Conservation (phyloP, 2,797 vertebrate genomes). For the Smutsia temminckii region DNA sequence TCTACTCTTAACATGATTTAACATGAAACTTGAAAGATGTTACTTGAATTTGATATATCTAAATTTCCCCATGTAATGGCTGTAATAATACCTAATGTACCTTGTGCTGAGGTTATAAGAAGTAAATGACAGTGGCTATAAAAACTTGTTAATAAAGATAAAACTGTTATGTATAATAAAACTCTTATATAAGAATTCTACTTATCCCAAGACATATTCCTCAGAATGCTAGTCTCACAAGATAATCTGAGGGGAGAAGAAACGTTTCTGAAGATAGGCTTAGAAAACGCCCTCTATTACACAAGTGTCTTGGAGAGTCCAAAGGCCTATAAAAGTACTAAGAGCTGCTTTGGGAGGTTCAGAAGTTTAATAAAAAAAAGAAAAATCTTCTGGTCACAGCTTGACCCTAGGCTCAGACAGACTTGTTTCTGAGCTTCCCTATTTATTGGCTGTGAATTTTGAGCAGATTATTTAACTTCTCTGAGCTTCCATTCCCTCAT, state of each 20-base stretch:
- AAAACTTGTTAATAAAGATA: constrained; percentile 67
- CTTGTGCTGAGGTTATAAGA: constrained; percentile 54
- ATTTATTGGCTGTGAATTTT: background rate
- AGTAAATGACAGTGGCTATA: constrained; percentile 54
- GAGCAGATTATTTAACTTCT: background rate
- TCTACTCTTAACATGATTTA: constrained; percentile 30
- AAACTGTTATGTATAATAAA: constrained; percentile 55
- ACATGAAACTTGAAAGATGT: constrained; percentile 49
- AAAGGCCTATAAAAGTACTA: constrained; percentile 11
- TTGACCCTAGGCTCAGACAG: background rate
- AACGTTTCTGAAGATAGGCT: constrained; percentile 24
- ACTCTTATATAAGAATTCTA: background rate
- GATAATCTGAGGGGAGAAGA: background rate
- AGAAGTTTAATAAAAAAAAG: background rate
- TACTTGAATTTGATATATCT: constrained; percentile 46
- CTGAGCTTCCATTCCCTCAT: background rate
- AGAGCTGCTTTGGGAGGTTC: background rate
- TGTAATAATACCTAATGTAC: constrained; percentile 68
- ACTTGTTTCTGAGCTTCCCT: background rate
- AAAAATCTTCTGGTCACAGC: background rate
- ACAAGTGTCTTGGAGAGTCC: constrained; percentile 14
- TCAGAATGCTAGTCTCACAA: background rate
- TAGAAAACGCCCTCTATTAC: background rate
- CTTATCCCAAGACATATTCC: constrained; percentile 38
- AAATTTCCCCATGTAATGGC: constrained; percentile 36